phyloP scores from a whole-genome alignment of 2,797 vertebrate species.

The Paguma larvata region DNA sequence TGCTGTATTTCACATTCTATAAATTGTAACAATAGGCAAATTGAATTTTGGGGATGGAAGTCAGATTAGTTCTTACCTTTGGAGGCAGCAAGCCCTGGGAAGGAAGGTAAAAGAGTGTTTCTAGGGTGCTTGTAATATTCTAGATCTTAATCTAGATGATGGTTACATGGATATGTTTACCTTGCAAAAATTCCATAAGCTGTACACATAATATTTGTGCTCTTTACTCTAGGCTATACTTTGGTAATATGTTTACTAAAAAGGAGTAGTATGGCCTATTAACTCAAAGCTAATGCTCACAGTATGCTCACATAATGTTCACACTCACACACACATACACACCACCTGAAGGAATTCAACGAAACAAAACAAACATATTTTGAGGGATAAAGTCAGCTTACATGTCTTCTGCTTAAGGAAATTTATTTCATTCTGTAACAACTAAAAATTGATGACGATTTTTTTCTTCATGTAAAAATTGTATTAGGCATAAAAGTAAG shows the following conservation, averaged over 20 bases:
- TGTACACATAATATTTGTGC: background rate
- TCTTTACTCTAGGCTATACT: background rate
- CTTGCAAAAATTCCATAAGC: background rate
- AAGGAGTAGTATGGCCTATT: background rate
- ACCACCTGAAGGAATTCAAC: slow-evolving; percentile 7
- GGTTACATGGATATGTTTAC: background rate
- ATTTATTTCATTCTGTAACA: slow-evolving; percentile 56
- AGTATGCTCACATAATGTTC: background rate
- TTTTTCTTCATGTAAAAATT: slow-evolving; percentile 73
- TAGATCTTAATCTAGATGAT: background rate
- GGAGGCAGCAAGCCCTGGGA: background rate
- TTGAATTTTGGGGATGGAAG: background rate
- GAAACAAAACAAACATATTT: slow-evolving; percentile 53
- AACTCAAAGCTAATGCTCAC: background rate
- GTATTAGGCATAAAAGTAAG: slow-evolving; percentile 62
- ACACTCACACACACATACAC: no score
- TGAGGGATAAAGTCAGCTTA: slow-evolving; percentile 44
- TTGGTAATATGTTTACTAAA: background rate
- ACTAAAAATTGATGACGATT: slow-evolving; percentile 62
- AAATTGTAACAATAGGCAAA: background rate
- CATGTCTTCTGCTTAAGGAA: background rate
- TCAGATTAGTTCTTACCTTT: background rate
- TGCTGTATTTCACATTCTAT: background rate
- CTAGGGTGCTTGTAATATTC: background rate
- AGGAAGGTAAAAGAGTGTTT: background rate